A percentile compares a stretch with the other conserved stretches of the same genome.
These are phyloP conservation scores for Oncorhynchus kisutch DNA, from an alignment of 2,113 vertebrate genomes.

Conservation along the genomic window DNA sequence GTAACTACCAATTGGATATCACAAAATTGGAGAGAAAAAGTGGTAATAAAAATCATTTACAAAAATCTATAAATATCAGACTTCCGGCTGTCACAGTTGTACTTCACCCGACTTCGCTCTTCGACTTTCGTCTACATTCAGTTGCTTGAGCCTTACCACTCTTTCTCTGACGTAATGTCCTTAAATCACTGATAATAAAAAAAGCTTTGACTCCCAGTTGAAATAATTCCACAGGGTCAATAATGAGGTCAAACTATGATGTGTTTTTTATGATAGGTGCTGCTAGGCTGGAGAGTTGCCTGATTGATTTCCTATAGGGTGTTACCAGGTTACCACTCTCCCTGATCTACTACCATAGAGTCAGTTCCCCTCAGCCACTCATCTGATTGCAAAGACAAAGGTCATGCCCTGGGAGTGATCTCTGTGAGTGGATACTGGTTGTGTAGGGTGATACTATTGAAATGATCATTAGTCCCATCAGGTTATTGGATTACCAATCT, in stretches of 20 bases:
- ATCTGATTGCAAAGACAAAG: background rate
- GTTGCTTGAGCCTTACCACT: no score
- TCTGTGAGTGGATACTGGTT: background rate
- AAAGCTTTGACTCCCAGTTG: no score
- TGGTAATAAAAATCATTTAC: no score
- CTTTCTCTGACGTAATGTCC: no score
- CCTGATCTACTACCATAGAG: background rate
- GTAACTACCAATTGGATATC: no score
- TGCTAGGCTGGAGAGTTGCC: background rate
- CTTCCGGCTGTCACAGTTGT: no score
- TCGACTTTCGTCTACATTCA: no score
- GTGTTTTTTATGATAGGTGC: background rate
- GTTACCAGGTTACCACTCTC: background rate
- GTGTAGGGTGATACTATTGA: background rate
- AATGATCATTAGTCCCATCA: background rate
- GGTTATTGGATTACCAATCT: background rate
- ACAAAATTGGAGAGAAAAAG: no score
- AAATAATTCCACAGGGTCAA: no score
- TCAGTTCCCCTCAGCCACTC: background rate
- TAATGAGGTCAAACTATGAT: background rate
- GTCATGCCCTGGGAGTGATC: background rate
- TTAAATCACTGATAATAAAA: no score
- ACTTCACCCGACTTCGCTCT: no score
- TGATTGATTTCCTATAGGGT: slow-evolving; percentile 3
- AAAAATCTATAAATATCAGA: no score